phyloP scores from a whole-genome alignment of 2,797 vertebrate genomes.

The Mormyrops boulengeri region DNA sequence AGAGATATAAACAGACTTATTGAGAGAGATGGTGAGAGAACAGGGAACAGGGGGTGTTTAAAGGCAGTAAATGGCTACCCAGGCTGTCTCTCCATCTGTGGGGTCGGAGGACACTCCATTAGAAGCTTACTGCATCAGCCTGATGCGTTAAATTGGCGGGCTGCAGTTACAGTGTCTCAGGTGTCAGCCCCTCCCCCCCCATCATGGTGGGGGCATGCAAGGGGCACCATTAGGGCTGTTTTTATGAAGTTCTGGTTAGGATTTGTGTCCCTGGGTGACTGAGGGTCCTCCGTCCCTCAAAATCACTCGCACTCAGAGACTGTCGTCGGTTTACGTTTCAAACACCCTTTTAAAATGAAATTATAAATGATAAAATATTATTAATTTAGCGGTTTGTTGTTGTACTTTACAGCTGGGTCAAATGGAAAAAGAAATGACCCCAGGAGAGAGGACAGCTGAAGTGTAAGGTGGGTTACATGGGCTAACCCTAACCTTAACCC shows the following conservation, averaged over 20 bases:
- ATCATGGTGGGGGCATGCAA: no score
- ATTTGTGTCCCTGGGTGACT: constrained; percentile 1
- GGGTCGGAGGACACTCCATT: constrained; percentile 41
- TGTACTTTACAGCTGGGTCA: background rate
- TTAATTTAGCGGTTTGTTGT: background rate
- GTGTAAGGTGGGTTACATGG: background rate
- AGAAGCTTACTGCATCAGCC: constrained; percentile 39
- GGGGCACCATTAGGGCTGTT: background rate
- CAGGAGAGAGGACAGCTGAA: background rate
- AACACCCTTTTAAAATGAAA: background rate
- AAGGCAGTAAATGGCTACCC: constrained; percentile 17
- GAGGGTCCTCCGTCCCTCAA: background rate
- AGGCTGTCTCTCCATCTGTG: constrained; percentile 36
- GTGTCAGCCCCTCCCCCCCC: constrained; percentile 25
- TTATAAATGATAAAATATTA: background rate
- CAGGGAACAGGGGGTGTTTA: constrained; percentile 18
- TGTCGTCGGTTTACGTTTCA: background rate
- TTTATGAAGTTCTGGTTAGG: background rate
- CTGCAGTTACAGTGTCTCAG: constrained; percentile 23
- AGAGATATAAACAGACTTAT: constrained; percentile 14
- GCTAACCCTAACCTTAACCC: background rate
- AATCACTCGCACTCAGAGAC: background rate
- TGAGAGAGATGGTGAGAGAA: constrained; percentile 3
- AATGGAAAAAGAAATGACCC: background rate
- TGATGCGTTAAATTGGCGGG: constrained; percentile 31